Evolutionary conservation across 2,797 vertebrate species (phyloP), one percentile per base, ranked within the genome.

Genomic region (Halcyon badia): DNA sequence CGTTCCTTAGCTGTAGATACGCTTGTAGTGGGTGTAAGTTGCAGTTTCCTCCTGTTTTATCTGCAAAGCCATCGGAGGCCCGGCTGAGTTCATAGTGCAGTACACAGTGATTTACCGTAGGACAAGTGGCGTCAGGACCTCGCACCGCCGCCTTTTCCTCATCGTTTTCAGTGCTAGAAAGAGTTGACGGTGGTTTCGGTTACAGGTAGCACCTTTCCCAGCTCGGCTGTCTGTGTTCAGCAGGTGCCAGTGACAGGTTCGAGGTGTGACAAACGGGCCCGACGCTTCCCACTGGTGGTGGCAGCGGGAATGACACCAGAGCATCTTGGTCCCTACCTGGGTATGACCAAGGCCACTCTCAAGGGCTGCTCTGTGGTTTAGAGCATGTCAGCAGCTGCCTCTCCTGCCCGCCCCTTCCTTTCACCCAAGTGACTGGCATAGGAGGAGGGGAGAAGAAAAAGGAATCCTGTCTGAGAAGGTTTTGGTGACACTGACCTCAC

Each of bases 21-120:
- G 76, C 49, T 54, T 68, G 66, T 37, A 94, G 77, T 87, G 91
- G 83, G 75, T 89, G 48, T 76, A 92, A 92, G 87, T 83, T 71
- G 41, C 58, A 76, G 92, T 93, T 98, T 95, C 87, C 89, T 96
- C 44, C 78, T 88, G 44, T 64, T 80, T 81, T 96, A 91, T 96
- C 87, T 86, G 73, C 86, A 84, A 69, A 89, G 66, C 44, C 58
- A 94, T 82, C 71, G 87, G 87, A 66, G 89, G 87, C 51, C 51
- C 73, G 85, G 25, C 62, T 69, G 85, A 69, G 64, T 84, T 94
- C 76, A 87, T 54, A 90, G 62, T 79, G 79, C 77, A 90, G 26
- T 26, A 12, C 14, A 4, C 49, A 66, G 69, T 7, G 33, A 72
- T 37, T 60, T 94, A 14, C 48, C 25, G 66, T 44, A 49, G 70